Base-by-base conservation (phyloP, 2,113 vertebrate species). In the Lophotis ruficrista region DNA sequence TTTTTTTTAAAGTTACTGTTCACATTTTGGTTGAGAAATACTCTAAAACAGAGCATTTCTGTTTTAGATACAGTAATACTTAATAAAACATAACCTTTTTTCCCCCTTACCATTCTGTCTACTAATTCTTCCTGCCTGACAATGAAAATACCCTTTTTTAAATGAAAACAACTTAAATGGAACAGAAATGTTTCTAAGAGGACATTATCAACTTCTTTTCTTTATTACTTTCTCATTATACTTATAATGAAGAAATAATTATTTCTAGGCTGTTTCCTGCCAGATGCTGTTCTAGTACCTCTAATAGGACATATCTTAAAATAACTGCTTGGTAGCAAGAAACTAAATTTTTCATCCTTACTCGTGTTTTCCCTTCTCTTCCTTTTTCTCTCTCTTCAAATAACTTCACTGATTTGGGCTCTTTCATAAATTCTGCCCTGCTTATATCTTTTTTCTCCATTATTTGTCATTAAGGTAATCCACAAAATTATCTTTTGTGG, bases 211-310 rank as follows among this genome's bases (percentile, higher is more conserved):
- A 93, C 17, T 71, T 83, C 45, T 69, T 92, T 93, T 68, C 90
- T 72, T 90, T 93, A 94, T 94, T 97, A 94, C 77, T 93, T 94
- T 96, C 83, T 87, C 76, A 78, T 87, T 94, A 83, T 37, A 87
- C 22, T 80, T 86, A 54, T 83, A 93, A 96, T 64, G 58, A 93
- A 95, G 65, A 93, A 96, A 96, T 95, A 94, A 95, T 95, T 94
- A 89, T 83, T 96, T 93, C 88, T 91, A 75, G 35, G 75, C 76
- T 87, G 25, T 69, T 95, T 95, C 94, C 88, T 96, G 92, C 89
- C 96, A 96, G 95, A 94, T 95, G 93, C 69, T 92, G 47, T 92
- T 94, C 89, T 96, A 94, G 81, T 84, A 96, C 87, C 80, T 96
- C 80, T 84, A 93, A 92, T 58, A 95, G 81, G 66, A 92, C 53